phyloP scores from a whole-genome alignment of 2,113 vertebrate species.

The Pseudopodoces humilis region DNA sequence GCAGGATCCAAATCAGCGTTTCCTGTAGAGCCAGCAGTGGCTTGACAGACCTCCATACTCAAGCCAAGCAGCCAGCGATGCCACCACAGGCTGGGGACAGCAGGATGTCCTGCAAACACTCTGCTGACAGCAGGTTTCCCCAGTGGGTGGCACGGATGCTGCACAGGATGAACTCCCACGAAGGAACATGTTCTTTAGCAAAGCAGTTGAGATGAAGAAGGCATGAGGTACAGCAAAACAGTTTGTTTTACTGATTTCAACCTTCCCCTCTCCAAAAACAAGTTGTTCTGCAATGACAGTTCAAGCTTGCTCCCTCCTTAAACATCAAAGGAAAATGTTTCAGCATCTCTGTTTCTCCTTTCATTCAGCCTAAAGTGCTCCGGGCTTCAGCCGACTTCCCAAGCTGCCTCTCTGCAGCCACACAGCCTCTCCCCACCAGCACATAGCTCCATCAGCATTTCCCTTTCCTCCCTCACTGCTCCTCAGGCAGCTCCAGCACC shows the following conservation, averaged over 20 bases:
- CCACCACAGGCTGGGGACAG: neutral
- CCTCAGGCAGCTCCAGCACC: neutral
- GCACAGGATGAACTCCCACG: neutral
- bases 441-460: neutral
- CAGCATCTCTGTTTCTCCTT: neutral
- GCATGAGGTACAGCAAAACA: neutral
- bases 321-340: constrained; percentile 48
- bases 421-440: neutral
- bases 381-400: neutral
- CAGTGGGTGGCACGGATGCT: neutral
- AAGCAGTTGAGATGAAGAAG: neutral
- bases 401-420: neutral
- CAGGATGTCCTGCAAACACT: neutral
- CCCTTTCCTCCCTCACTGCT: neutral
- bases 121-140: neutral
- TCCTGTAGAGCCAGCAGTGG: neutral
- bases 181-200: neutral
- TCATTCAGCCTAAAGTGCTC: constrained; percentile 32
- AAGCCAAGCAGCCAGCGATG: rapidly evolving
- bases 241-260: constrained; percentile 36
- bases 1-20: neutral
- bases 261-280: constrained; percentile 40
- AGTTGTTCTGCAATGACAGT: constrained; percentile 48
- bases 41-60: neutral
- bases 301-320: constrained; percentile 53